Evolutionary conservation across 2,888 invertebrate genomes (phyloP).

Genomic region (Mythimna vitellina): DNA sequence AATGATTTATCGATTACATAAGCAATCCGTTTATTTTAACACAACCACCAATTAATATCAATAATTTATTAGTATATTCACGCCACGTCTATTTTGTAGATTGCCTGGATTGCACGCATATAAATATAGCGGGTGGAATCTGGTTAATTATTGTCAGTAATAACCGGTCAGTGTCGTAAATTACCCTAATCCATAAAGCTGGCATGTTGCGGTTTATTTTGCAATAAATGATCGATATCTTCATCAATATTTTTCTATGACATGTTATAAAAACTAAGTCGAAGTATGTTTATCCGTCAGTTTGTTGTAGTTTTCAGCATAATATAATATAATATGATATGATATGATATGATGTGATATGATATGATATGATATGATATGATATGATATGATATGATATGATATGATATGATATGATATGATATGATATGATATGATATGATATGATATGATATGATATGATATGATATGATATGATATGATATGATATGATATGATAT

Average conservation of each 20-base stretch:
- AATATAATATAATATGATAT: no score
- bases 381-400: no score
- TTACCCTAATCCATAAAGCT: conserved; percentile 34
- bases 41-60: conserved; percentile 44
- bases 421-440: no score
- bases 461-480: no score
- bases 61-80: conserved; percentile 51
- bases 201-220: conserved; percentile 38
- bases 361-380: no score
- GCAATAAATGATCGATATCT: conserved; percentile 40
- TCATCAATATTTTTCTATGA: conserved; percentile 11
- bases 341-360: no score
- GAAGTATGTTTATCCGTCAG: not conserved
- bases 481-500: no score
- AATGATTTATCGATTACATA: conserved; percentile 32
- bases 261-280: not conserved
- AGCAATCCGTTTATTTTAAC: conserved; percentile 21
- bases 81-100: conserved; percentile 55
- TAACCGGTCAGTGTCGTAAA: conserved; percentile 38
- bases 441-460: no score
- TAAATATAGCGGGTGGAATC: conserved; percentile 42
- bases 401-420: no score
- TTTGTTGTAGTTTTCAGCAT: no score
- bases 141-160: conserved; percentile 41
- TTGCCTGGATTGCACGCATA: conserved; percentile 35